A percentile compares a stretch with the other conserved stretches of the same genome.
Conservation (phyloP, 2,888 invertebrate genomes). For the Andrena trimmerana region DNA sequence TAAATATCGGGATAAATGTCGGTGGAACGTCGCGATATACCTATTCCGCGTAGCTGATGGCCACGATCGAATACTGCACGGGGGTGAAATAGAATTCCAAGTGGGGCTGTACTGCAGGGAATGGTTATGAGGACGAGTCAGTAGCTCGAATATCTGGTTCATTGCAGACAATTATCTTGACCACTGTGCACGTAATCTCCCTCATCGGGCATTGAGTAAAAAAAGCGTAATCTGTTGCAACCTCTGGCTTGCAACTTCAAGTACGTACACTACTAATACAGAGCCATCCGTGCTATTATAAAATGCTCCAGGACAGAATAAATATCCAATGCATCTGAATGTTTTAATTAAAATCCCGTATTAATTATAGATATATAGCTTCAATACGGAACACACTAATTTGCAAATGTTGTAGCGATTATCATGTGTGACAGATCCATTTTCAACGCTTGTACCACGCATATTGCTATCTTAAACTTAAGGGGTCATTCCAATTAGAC, state of each 20-base stretch:
- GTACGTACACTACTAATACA: no score
- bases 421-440: no score
- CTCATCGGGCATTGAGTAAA: slow-evolving; percentile 4
- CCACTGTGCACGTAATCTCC: background rate
- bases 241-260: background rate
- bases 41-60: slow-evolving; percentile 1
- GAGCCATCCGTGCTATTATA: background rate
- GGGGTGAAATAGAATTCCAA: background rate
- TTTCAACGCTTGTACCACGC: no score
- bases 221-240: background rate
- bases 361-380: no score
- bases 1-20: slow-evolving; percentile 46
- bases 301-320: background rate
- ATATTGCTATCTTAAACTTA: no score
- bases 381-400: no score
- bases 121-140: background rate
- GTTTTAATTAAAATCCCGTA: no score
- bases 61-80: background rate
- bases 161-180: slow-evolving; percentile 18
- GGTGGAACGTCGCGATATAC: slow-evolving; percentile 8
- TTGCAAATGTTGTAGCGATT: no score
- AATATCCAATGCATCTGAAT: no score
- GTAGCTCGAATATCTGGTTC: background rate
- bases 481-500: no score
- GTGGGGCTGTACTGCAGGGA: background rate